Percentiles rank a stretch among this genome's conserved stretches.
phyloP scores from a whole-genome alignment of 2,888 invertebrate genomes.

The Corbicula japonica region DNA sequence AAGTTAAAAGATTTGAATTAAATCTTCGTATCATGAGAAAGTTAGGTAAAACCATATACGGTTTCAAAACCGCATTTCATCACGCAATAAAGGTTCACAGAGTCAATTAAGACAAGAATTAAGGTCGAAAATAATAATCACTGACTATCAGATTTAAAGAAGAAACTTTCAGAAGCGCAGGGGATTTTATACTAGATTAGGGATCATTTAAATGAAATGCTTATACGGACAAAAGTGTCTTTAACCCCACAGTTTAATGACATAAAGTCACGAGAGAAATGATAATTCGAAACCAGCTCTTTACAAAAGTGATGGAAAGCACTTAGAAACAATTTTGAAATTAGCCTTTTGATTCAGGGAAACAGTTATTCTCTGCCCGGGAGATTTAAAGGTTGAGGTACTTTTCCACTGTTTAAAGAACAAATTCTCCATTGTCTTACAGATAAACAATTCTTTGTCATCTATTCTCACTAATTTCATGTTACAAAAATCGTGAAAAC shows the following conservation, averaged over 20 bases:
- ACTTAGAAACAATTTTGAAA: conserved; percentile 26
- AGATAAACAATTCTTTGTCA: no score
- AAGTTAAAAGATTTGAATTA: no score
- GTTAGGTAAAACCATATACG: conserved; percentile 1
- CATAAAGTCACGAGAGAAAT: conserved; percentile 23
- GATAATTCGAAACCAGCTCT: conserved; percentile 13
- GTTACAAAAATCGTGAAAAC: no score
- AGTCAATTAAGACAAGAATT: conserved; percentile 26
- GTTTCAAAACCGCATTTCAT: conserved; percentile 4
- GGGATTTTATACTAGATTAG: conserved; percentile 27
- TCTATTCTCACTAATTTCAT: no score
- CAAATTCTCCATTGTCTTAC: no score
- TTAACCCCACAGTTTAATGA: conserved; percentile 45
- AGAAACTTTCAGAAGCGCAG: conserved; percentile 10
- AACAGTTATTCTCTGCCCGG: no score
- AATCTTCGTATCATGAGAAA: conserved; percentile 2
- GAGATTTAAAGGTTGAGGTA: no score
- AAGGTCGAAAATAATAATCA: conserved; percentile 43
- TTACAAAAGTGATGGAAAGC: conserved; percentile 4
- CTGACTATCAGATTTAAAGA: conserved; percentile 45
- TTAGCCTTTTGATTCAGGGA: conserved; percentile 9
- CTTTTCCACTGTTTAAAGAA: no score
- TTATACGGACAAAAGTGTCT: conserved; percentile 34
- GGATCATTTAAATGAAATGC: conserved; percentile 15
- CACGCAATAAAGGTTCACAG: conserved; percentile 28